Evolutionary conservation across 2,888 invertebrate species (phyloP).

Genomic region (Auanema sp.): DNA sequence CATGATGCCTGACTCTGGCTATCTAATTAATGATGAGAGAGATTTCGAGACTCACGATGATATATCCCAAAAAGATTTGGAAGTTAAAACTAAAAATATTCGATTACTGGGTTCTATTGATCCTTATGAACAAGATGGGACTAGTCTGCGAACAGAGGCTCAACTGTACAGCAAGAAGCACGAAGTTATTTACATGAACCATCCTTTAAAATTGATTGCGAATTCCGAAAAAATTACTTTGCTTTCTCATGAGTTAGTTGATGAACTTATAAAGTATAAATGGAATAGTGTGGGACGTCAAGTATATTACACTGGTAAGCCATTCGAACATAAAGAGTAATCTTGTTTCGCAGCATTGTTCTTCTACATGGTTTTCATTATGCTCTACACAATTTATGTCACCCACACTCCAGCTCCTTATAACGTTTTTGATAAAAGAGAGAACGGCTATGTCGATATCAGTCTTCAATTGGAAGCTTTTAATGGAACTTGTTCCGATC

Average conservation of each 20-base stretch:
- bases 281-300: conserved; percentile 68
- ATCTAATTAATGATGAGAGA: not conserved
- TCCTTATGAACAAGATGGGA: conserved; percentile 54
- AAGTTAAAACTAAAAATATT: conserved; percentile 6
- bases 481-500: conserved; percentile 8
- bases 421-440: conserved; percentile 37
- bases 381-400: conserved; percentile 67
- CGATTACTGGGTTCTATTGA: conserved; percentile 10
- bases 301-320: conserved; percentile 66
- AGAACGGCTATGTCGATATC: not conserved
- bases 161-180: conserved; percentile 64
- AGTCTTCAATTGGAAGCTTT: conserved; percentile 5
- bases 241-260: conserved; percentile 68
- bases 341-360: conserved; percentile 61
- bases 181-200: conserved; percentile 65
- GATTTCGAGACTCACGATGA: not conserved
- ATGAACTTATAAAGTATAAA: conserved; percentile 67
- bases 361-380: conserved; percentile 67
- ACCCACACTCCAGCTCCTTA: conserved; percentile 60
- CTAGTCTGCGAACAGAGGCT: conserved; percentile 54
- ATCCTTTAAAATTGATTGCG: conserved; percentile 67
- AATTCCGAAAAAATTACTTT: conserved; percentile 65
- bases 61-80: not conserved
- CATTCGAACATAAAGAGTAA: not conserved
- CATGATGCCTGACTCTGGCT: conserved; percentile 21